phyloP scores from a whole-genome alignment of 2,113 vertebrate species.

The Ophthalmolycus amberensis region DNA sequence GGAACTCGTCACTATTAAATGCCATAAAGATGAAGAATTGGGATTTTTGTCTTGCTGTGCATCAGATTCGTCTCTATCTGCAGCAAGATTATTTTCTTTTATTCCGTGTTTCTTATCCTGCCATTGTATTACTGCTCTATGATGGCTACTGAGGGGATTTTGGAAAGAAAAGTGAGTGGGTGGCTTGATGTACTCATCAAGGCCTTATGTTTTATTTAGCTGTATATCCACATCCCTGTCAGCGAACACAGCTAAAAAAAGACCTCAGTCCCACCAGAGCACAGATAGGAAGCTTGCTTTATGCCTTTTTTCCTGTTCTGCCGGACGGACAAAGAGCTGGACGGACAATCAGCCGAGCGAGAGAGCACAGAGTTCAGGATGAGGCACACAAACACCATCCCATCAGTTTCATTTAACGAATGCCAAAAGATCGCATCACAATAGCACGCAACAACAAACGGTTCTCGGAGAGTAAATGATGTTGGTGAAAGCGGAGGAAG shows the following conservation, averaged over 20 bases:
- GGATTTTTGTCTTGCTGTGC: not conserved
- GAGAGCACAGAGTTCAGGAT: not conserved
- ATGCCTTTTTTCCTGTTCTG: constrained; percentile 70
- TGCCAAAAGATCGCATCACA: constrained; percentile 27
- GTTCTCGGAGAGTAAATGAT: constrained; percentile 38
- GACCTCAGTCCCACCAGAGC: constrained; percentile 23
- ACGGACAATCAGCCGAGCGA: constrained; percentile 34
- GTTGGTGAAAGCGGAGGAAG: constrained; percentile 27
- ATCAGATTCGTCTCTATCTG: not conserved
- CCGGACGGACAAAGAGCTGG: constrained; percentile 37
- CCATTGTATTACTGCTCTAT: not conserved
- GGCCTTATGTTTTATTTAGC: constrained; percentile 51
- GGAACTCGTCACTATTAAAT: constrained; percentile 50
- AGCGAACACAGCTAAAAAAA: constrained; percentile 63
- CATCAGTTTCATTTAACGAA: constrained; percentile 44
- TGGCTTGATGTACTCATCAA: constrained; percentile 36
- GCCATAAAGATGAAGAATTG: constrained; percentile 9
- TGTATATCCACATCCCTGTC: constrained; percentile 43
- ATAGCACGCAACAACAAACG: constrained; percentile 53
- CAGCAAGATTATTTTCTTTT: not conserved
- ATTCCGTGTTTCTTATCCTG: not conserved
- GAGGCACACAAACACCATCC: constrained; percentile 49
- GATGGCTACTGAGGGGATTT: constrained; percentile 22
- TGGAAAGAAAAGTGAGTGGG: constrained; percentile 30
- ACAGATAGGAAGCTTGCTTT: constrained; percentile 64